Evolutionary conservation across 2,888 invertebrate species (phyloP).

Genomic region (Archaeoteleia sp.): DNA sequence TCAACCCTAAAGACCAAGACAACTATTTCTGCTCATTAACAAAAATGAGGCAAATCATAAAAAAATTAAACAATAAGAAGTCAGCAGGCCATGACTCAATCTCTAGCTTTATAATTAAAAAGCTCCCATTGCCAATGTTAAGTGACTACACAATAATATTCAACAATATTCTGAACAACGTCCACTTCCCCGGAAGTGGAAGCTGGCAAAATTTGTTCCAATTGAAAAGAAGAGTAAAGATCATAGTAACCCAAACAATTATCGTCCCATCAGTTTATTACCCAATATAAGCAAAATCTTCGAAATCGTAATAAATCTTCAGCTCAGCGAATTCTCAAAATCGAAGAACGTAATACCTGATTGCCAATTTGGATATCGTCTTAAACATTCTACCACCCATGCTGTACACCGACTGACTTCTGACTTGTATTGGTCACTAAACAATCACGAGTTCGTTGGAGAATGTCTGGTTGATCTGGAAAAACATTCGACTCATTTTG

Average conservation of each 20-base stretch:
- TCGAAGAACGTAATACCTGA: conserved; percentile 37
- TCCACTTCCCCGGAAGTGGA: conserved; percentile 58
- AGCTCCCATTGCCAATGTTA: conserved; percentile 2
- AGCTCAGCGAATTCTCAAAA: neutral
- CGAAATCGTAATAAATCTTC: conserved; percentile 47
- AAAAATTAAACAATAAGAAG: conserved; percentile 33
- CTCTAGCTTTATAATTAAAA: conserved; percentile 28
- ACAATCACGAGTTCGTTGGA: neutral
- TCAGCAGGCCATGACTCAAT: conserved; percentile 33
- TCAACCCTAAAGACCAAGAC: too few relatives aligned
- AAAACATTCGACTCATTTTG: conserved; percentile 33
- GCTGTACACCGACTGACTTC: conserved; percentile 30
- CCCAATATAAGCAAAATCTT: conserved; percentile 57
- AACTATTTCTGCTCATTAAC: too few relatives aligned
- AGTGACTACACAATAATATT: conserved; percentile 23
- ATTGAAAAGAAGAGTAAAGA: conserved; percentile 41
- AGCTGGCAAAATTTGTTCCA: conserved; percentile 53
- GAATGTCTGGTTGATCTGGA: conserved; percentile 9
- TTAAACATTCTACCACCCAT: conserved; percentile 43
- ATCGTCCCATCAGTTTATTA: conserved; percentile 55
- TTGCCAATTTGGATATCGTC: conserved; percentile 49
- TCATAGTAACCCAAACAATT: conserved; percentile 28
- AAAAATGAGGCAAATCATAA: too few relatives aligned
- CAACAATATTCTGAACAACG: conserved; percentile 54
- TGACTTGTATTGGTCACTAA: conserved; percentile 3